These are phyloP conservation scores for Drosophila basisetae DNA, from an alignment of 2,888 invertebrate species.

Conservation along the genomic window DNA sequence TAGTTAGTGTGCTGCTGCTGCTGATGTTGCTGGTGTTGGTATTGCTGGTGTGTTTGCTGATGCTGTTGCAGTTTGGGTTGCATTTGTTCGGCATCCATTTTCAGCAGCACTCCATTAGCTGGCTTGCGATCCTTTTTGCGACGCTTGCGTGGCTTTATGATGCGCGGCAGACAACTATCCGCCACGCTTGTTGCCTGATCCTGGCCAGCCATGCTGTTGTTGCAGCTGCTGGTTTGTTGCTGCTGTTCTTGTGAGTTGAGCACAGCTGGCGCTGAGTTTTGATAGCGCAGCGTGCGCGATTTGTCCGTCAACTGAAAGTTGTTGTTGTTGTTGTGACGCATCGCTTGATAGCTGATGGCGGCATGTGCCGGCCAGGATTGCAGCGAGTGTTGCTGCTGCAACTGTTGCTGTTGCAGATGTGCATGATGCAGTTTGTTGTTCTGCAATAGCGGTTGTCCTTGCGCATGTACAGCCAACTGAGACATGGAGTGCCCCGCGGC, in stretches of 20 bases:
- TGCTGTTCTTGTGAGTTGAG: constrained; percentile 51
- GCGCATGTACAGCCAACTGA: constrained; percentile 92
- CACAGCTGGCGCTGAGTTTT: constrained; percentile 78
- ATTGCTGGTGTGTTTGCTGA: constrained; percentile 16
- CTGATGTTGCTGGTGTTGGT: neutral
- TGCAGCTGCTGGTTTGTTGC: constrained; percentile 22
- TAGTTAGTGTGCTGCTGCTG: constrained; percentile 18
- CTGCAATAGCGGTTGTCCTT: constrained; percentile 92
- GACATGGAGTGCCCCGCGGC: constrained; percentile 86
- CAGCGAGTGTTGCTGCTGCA: constrained; percentile 14
- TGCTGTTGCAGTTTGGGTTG: constrained; percentile 53
- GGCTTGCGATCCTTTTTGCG: constrained; percentile 95
- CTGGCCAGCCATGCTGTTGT: constrained; percentile 11
- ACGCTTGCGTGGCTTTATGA: constrained; percentile 95
- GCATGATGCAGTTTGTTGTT: constrained; percentile 56
- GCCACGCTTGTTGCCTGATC: constrained; percentile 59
- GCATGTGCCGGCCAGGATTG: constrained; percentile 53
- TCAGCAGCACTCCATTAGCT: constrained; percentile 85
- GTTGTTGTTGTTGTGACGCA: constrained; percentile 29
- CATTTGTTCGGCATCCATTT: constrained; percentile 66
- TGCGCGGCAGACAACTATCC: constrained; percentile 93
- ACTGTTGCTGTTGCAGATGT: constrained; percentile 83
- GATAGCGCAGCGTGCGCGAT: constrained; percentile 76
- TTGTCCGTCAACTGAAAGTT: constrained; percentile 59
- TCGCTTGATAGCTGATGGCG: constrained; percentile 43